Evolutionary conservation across 1,140 invertebrate species (phyloP), one percentile per base, ranked within the genome.

Genomic region (Drosophila lacertosa): DNA sequence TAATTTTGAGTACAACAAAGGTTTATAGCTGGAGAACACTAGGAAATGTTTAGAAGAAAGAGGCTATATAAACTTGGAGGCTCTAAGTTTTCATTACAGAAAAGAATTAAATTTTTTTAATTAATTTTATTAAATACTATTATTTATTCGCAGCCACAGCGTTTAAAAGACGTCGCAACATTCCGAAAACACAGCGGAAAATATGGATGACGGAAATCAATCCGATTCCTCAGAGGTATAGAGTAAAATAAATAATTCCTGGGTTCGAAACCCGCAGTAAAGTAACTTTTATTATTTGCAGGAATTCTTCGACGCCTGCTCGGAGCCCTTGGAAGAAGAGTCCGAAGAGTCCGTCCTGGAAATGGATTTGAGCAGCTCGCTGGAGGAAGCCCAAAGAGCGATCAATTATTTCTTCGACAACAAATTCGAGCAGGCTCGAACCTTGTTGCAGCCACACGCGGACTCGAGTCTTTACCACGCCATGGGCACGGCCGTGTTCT

Each of bases 391-490:
- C 1, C 93, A 94, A 72, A 89, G 93, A 35, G 95, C 96, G 1
- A 94, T 97, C 10, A 93, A 95, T 88, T 94, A 95, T 74, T 98
- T 98, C 91, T 96, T 98, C 77, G 97, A 98, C 89, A 98, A 98
- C 92, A 94, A 95, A 81, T 98, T 98, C 84, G 92, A 94, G n/a
- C 94, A 95, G 90, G 97, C 97, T 2, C 94, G 93, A 89, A 93
- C 93, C 50, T 92, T 96, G 50, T 93, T 98, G 92, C 93, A 94
- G 83, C 96, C 95, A 65, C 96, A 94, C 96, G 94, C 96, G 13
- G 93, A 95, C 29, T 94, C 93, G 32, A 98, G 97, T 74, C 95
- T 98, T 92, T 99, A 99, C 89, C 98, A 99, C 92, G 95, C 97
- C 0, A 91, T 99, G n/a, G 97, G 97, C 1, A 94, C 95, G 69